Base-by-base conservation (phyloP, 2,888 invertebrate genomes). In the Globia sparganii region DNA sequence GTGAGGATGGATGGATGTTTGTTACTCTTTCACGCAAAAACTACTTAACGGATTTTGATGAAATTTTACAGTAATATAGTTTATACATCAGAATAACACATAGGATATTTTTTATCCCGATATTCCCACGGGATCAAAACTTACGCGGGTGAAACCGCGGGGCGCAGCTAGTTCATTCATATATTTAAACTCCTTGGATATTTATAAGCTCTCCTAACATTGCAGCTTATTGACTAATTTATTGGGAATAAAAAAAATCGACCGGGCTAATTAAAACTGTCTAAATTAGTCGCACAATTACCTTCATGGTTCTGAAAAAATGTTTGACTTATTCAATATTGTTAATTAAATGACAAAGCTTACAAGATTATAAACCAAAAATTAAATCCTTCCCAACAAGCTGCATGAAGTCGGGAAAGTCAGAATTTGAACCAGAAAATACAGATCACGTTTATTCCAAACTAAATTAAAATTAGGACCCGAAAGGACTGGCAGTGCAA, bases 381-480 rank as follows among this genome's bases (percentile, higher is more conserved):
- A 2, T 13, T 13, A 43, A 53, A 58, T 56, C 21, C 28, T 62
- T 34, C 9, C 1, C 13, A 25, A 31, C 15, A 18, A 15, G 28
- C 67, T 68, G 53, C 46, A n/a, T 40, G 18, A 53, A 58, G 28
- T 58, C 37, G 37, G n/a, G 28, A 31, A 56, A 37, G 9, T 66
- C 34, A 15, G 18, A 56, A 25, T 78, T 67, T 78, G 3, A 9
- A 34, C 21, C 40, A 34, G 40, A 40, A 67, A 62, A 62, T 66
- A 66, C 37, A 74, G 74, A 62, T 58, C 34, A 28, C 34, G 31
- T 81, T 85, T 75, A 34, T 56, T 74, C 21, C 18, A 70, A 81
- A 81, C 76, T 46, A 66, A 56, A 66, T 75, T 61, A 25, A 62
- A 81, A 81, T 85, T 59, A 75, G 61, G 66, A 59, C 18, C 18